Evolutionary conservation across 1,140 invertebrate species (phyloP).

Genomic region (Pseudomyrmex concolor): DNA sequence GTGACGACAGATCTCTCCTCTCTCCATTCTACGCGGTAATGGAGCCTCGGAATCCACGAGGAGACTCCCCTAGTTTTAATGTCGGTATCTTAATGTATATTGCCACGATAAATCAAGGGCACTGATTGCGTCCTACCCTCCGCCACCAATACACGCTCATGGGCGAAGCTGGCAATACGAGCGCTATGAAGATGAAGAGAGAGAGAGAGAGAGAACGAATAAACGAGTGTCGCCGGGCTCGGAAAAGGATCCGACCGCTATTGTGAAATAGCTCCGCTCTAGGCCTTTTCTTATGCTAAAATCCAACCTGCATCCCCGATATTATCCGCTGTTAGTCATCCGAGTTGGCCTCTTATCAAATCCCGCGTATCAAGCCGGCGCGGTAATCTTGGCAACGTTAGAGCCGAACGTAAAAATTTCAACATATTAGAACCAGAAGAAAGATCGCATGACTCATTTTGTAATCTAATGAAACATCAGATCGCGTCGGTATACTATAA

Average conservation of each 20-base stretch:
- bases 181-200: conserved; percentile 28
- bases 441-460: not conserved
- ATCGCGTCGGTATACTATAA: not conserved
- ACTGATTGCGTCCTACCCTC: conserved; percentile 84
- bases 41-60: conserved; percentile 71
- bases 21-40: conserved; percentile 76
- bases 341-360: not conserved
- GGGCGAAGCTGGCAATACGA: conserved; percentile 28
- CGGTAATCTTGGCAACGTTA: conserved; percentile 12
- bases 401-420: not conserved
- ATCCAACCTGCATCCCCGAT: conserved; percentile 53
- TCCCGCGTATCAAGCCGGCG: not conserved
- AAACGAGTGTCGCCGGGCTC: conserved; percentile 63
- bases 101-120: conserved; percentile 84
- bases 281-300: conserved; percentile 80
- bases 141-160: conserved; percentile 59
- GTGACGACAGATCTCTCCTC: conserved; percentile 65
- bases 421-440: not conserved
- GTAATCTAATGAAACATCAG: not conserved
- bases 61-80: conserved; percentile 84
- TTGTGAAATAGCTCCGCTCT: conserved; percentile 71
- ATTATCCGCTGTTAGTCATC: conserved; percentile 5
- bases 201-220: conserved; percentile 1
- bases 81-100: conserved; percentile 85
- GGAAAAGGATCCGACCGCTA: conserved; percentile 61